Evolutionary conservation across 2,797 vertebrate genomes (phyloP), one percentile per base, ranked within the genome.

Genomic region (Clarias fuscus): DNA sequence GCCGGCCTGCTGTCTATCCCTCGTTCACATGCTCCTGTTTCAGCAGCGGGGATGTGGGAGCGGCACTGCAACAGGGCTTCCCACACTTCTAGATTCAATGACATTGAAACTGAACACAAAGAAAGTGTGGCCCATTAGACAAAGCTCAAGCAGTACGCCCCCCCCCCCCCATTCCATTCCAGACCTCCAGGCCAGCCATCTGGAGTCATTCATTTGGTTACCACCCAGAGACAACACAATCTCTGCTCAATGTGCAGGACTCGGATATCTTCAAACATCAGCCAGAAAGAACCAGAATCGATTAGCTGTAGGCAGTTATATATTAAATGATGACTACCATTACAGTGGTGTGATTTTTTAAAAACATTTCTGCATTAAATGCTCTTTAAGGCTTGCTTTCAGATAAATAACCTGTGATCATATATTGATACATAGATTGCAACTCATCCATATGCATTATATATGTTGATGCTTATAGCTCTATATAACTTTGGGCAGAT

Each of bases 21-120:
- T 85, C 89, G 86, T 92, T 94, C 95, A 94, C 93, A 94, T 92
- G 90, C 93, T 93, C 93, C 91, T 89, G 90, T 92, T 91, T 93
- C 89, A 91, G 90, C 89, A 89, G 92, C 88, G 92, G 71, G 92
- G 94, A 95, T 93, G 95, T 96, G 95, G 94, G 95, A 95, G 94
- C 94, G 89, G 86, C 89, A 87, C 81, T 87, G 91, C 87, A 90
- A 87, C 90, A 85, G 76, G 88, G 94, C 94, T 96, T 96, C 95
- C 95, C 95, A 96, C 94, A 96, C 94, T 94, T 94, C 90, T 93
- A 91, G 90, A 93, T 93, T 93, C 93, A 93, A 48, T 93, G 93
- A 93, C 94, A 92, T 91, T 89, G 91, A 93, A 92, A 89, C 92
- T 37, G 85, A 84, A 90, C 91, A 95, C 93, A 95, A 95, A 94